These are phyloP conservation scores for Cyphomyrmex costatus DNA, from an alignment of 1,140 invertebrate genomes.

Conservation along the genomic window DNA sequence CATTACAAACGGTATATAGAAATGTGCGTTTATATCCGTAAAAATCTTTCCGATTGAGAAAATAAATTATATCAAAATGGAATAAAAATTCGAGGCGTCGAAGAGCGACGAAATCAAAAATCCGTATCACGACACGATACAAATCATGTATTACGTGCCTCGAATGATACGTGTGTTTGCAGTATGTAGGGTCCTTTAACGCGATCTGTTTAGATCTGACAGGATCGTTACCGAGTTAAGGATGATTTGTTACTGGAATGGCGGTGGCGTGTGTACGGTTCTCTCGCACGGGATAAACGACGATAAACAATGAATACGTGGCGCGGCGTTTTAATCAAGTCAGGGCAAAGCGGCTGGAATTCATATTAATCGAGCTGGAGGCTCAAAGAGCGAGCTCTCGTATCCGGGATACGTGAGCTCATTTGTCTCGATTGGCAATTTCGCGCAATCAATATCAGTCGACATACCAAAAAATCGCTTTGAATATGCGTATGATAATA, in stretches of 20 bases:
- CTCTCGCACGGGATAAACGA: background rate
- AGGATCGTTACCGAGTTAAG: constrained; percentile 50
- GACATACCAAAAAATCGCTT: constrained; percentile 25
- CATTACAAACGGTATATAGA: background rate
- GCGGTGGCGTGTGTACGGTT: background rate
- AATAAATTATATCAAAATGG: background rate
- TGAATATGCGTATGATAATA: background rate
- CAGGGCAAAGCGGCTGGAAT: constrained; percentile 31
- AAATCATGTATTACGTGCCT: background rate
- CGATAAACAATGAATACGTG: constrained; percentile 39
- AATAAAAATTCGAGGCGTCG: background rate
- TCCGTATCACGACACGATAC: background rate
- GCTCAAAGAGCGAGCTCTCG: constrained; percentile 39
- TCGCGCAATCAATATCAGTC: constrained; percentile 19
- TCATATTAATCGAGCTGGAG: constrained; percentile 34
- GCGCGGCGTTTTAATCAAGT: constrained; percentile 55
- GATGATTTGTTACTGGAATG: constrained; percentile 49
- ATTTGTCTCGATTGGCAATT: constrained; percentile 48
- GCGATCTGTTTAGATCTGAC: constrained; percentile 35
- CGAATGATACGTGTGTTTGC: constrained; percentile 11
- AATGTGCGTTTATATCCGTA: background rate
- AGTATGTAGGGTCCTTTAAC: constrained; percentile 18
- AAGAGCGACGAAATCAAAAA: background rate
- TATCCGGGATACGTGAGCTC: constrained; percentile 21
- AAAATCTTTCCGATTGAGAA: background rate